Evolutionary conservation across 2,113 vertebrate genomes (phyloP), one percentile per base, ranked within the genome.

Genomic region (Anhinga anhinga): DNA sequence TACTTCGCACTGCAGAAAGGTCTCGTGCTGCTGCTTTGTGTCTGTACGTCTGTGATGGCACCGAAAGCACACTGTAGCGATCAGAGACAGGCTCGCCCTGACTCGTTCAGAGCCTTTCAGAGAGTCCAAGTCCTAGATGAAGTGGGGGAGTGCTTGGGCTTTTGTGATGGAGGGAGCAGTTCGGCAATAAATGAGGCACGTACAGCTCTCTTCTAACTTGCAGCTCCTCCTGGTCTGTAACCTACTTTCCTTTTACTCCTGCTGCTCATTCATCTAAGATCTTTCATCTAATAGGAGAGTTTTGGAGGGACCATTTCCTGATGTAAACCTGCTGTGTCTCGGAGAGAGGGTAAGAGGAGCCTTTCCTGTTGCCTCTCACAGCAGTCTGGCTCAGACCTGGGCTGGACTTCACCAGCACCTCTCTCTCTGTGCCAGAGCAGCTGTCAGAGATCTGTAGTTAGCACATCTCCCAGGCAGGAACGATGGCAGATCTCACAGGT

Each of bases 231-330:
- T 95, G 86, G 78, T 93, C 94, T 93, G 81, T 95, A 97, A 95
- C 97, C 95, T 95, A 95, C 94, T 96, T 97, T 94, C 69, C 73
- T 94, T 94, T 95, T 96, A 74, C 84, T 95, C 94, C 92, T 91
- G 88, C 95, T 94, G 94, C 84, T 97, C 73, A 82, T 94, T 95
- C 91, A 87, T 82, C 84, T 94, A 62, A 73, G 82, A 90, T 86
- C 94, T 96, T 94, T 97, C 55, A 84, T 96, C 84, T 96, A 91
- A 88, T 38, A 55, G 45, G 78, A 87, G 58, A 65, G 55, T 93
- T 96, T 92, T 83, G 92, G 95, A 96, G 76, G 91, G 82, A 72
- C 83, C 14, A 6, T 95, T 91, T 95, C 74, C 62, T 94, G 49
- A n/a, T 85, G 81, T 91, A 91, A 87, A 87, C 73, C 52, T 84